Evolutionary conservation across 2,113 vertebrate species (phyloP).

Genomic region (Archilochus colubris): DNA sequence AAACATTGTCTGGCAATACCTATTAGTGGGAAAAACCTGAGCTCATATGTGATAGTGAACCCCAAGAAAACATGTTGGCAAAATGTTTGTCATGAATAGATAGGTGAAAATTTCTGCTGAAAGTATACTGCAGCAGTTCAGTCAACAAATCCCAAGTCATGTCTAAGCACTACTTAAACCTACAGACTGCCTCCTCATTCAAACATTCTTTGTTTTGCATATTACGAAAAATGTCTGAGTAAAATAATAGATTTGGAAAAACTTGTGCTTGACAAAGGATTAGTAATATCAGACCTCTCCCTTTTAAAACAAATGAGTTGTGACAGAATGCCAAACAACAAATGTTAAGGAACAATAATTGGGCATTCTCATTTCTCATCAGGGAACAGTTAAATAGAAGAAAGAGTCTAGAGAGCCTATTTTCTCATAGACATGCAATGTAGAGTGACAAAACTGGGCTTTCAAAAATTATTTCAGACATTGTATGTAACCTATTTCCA

Average conservation of each 20-base stretch:
- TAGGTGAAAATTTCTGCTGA: not conserved
- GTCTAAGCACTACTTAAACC: not conserved
- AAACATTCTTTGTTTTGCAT: not conserved
- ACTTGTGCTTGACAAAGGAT: not conserved
- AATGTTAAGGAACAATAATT: not conserved
- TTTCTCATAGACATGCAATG: not conserved
- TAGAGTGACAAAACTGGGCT: not conserved
- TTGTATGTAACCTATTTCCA: not conserved
- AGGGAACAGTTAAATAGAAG: not conserved
- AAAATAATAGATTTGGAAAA: not conserved
- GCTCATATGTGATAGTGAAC: not conserved
- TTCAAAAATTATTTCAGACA: not conserved
- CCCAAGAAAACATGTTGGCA: not conserved
- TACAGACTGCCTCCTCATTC: rapidly evolving
- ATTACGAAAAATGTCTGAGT: not conserved
- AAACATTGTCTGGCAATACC: not conserved
- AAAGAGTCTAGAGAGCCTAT: not conserved
- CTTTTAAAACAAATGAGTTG: not conserved
- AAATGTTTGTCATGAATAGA: not conserved
- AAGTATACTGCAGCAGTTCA: not conserved
- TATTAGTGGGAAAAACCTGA: no score
- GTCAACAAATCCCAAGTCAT: not conserved
- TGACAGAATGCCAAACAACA: not conserved
- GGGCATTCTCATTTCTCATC: not conserved
- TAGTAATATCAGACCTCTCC: not conserved